Base-by-base conservation (phyloP, 2,888 invertebrate species). In the Caenorhabditis parvicauda region DNA sequence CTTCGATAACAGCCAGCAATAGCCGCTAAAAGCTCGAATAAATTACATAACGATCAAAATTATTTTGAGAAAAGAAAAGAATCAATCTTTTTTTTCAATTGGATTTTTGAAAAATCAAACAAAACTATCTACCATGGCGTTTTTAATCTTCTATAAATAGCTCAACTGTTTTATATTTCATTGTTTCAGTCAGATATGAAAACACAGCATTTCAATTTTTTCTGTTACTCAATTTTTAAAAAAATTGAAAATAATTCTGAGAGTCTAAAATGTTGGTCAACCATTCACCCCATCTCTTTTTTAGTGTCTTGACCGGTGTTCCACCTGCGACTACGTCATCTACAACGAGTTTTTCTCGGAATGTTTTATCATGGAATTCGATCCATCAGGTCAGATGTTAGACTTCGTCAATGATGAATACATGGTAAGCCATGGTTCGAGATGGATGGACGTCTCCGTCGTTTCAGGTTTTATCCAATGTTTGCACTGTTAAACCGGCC, bases 351-450 rank as follows among this genome's bases (percentile, higher is more conserved):
- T 45, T 27, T 60, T 54, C 46, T 45, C 47, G n/a, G 60, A 64
- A 24, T 64, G 64, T 22, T 64, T 53, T 29, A 28, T 52, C 14
- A 60, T 64, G 7, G 37, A 51, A 44, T 42, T 47, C 32, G 56
- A 57, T 39, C 54, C 54, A 3, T 21, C 51, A n/a, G 58, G 58
- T 28, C 60, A 60, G 37, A 29, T 43, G 1, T 38, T 60, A 6
- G 60, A 64, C 29, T 64, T 64, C 49, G 39, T 64, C 9, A 56
- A 64, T 28, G 60, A 64, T 25, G 60, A 64, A 19, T 64, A 60
- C 21, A 14, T 38, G 17, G 47, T 47, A 7, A 47, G 45, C n/a
- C 28, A 28, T n/a, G n/a, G n/a, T 14, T 14, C 35, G 12, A 35
- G 12, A 25, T 49, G 29, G 6, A n/a, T 55, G 12, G 25, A 50